Conservation (phyloP, 2,113 vertebrate species). For the Crotalus helleri region DNA sequence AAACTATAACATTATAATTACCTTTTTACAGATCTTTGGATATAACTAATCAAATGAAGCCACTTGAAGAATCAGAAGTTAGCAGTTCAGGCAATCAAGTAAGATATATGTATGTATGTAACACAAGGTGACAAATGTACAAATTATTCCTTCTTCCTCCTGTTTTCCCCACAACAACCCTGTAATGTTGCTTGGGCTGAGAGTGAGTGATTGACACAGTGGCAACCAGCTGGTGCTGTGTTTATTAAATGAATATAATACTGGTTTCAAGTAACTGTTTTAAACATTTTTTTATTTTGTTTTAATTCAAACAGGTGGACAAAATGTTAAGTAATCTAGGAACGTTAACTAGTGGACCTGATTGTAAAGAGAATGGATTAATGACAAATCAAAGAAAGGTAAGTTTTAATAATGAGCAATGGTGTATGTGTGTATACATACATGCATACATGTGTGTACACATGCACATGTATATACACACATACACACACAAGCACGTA, state of each 20-base stretch:
- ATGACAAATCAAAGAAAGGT: constrained; percentile 81
- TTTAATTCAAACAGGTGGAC: constrained; percentile 78
- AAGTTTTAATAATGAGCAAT: constrained; percentile 22
- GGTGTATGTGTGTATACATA: no score
- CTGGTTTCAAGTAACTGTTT: neutral
- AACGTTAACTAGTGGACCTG: constrained; percentile 70
- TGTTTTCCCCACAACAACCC: neutral
- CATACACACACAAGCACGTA: no score
- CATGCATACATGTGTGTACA: no score
- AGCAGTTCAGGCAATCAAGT: constrained; percentile 79
- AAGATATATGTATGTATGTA: constrained; percentile 35
- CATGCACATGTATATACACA: no score
- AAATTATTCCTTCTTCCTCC: neutral
- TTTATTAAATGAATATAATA: neutral
- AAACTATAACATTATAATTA: constrained; percentile 16
- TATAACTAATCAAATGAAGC: constrained; percentile 79
- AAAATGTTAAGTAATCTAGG: constrained; percentile 80
- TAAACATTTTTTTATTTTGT: constrained; percentile 21
- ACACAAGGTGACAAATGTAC: neutral
- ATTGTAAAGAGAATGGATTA: constrained; percentile 83
- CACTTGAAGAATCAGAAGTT: constrained; percentile 79
- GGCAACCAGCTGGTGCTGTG: neutral
- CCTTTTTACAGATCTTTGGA: constrained; percentile 75
- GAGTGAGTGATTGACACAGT: neutral
- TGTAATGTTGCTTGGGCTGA: neutral